Conservation (phyloP, 2,797 vertebrate genomes). For the Diceros bicornis region DNA sequence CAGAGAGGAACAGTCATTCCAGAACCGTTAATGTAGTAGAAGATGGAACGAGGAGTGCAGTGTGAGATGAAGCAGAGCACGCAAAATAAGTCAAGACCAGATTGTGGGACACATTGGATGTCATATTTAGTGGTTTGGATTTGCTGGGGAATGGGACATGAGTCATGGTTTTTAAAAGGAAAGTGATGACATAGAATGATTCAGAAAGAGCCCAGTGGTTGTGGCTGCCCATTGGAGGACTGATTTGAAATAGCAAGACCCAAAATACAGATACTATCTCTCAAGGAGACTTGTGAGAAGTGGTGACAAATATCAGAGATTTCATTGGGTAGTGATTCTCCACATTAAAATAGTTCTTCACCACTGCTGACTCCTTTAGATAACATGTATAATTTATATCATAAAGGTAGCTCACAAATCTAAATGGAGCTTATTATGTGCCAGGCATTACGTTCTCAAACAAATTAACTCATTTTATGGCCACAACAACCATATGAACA, state of each 20-base stretch:
- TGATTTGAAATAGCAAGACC: neutral
- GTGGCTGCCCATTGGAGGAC: neutral
- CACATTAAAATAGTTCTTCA: neutral
- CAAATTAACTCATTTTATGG: neutral
- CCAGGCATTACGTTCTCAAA: neutral
- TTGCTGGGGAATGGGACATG: neutral
- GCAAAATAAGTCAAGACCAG: accelerated
- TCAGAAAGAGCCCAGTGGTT: neutral
- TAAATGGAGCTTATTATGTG: neutral
- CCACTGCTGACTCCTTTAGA: neutral
- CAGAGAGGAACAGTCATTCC: too few relatives aligned
- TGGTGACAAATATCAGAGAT: neutral
- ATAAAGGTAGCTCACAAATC: neutral
- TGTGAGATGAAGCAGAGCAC: accelerated
- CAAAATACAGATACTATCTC: neutral
- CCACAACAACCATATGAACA: neutral
- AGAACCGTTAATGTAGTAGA: accelerated
- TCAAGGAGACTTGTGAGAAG: neutral
- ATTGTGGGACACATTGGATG: accelerated
- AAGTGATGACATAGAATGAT: neutral
- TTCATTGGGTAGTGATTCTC: neutral
- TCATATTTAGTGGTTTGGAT: accelerated
- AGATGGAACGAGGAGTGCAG: accelerated
- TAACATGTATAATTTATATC: neutral
- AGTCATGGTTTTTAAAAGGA: neutral